Percentiles rank a stretch among this genome's conserved stretches.
Conservation (phyloP, 2,797 vertebrate species). For the Brachymystax lenok region DNA sequence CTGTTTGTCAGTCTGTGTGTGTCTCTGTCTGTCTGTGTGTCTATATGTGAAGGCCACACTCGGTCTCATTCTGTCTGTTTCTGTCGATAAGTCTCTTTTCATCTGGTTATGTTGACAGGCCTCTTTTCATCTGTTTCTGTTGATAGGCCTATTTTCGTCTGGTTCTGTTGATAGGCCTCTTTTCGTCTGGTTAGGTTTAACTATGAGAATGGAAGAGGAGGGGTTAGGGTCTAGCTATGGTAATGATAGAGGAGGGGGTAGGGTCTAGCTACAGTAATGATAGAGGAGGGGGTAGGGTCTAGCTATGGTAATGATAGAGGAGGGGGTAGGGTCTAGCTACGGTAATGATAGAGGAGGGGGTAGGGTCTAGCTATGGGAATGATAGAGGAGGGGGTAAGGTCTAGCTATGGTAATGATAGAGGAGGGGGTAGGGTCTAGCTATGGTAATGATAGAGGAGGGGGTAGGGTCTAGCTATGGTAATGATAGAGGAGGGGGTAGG, state of each 20-base stretch:
- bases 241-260: conserved; percentile 35
- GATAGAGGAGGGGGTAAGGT: background rate
- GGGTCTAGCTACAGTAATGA: conserved; percentile 25
- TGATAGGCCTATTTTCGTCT: too few species aligned
- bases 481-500: background rate
- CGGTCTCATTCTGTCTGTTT: too few species aligned
- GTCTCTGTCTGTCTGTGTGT: too few species aligned
- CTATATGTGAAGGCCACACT: too few species aligned
- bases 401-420: background rate
- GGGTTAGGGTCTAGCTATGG: background rate
- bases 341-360: conserved; percentile 44
- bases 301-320: conserved; percentile 54
- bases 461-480: too few species aligned
- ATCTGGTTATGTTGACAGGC: too few species aligned
- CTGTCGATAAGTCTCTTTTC: too few species aligned
- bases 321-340: conserved; percentile 26
- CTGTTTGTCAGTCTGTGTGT: too few species aligned
- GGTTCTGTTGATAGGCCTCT: too few species aligned
- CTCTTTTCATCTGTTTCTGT: too few species aligned
- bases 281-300: conserved; percentile 39
- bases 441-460: background rate
- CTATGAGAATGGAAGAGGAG: too few species aligned
- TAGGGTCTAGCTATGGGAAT: background rate
- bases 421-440: background rate
- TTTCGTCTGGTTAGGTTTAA: too few species aligned